Percentiles rank a stretch among this genome's conserved stretches.
Conservation (phyloP, 2,113 vertebrate species). For the Hiodon tergisus region DNA sequence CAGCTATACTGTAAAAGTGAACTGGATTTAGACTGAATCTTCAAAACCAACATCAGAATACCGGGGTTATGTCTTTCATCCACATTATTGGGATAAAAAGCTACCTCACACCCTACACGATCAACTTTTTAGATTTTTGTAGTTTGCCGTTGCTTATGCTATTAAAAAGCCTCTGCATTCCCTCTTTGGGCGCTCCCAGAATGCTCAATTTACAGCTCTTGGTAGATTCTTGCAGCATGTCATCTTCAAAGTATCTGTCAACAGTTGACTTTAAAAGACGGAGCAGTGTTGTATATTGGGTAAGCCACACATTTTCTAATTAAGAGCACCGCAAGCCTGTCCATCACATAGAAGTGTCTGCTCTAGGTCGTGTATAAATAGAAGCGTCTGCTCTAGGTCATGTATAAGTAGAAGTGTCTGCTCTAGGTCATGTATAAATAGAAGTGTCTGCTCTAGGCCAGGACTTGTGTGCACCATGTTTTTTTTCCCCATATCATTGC, state of each 20-base stretch:
- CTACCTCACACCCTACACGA: not conserved
- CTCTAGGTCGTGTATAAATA: conserved; percentile 34
- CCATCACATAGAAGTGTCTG: conserved; percentile 30
- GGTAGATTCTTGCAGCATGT: conserved; percentile 3
- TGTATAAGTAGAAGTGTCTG: no score
- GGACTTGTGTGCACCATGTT: not conserved
- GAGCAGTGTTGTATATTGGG: conserved; percentile 41
- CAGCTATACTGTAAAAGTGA: no score
- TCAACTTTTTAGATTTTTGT: not conserved
- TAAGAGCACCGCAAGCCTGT: conserved; percentile 40
- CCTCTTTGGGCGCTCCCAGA: not conserved
- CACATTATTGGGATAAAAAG: not conserved
- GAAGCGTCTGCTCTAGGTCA: no score
- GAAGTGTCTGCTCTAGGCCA: not conserved
- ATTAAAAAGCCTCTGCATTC: not conserved
- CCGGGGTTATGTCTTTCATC: not conserved
- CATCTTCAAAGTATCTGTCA: conserved; percentile 47
- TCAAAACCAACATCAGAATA: not conserved
- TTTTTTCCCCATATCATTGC: not conserved
- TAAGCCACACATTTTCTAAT: conserved; percentile 48
- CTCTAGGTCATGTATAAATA: no score
- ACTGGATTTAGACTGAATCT: not conserved
- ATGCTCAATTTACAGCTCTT: not conserved
- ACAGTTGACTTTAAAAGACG: conserved; percentile 45
- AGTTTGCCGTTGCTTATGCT: not conserved